Conservation (phyloP, 2,797 vertebrate genomes). For the Parotocinclus haroldoi region DNA sequence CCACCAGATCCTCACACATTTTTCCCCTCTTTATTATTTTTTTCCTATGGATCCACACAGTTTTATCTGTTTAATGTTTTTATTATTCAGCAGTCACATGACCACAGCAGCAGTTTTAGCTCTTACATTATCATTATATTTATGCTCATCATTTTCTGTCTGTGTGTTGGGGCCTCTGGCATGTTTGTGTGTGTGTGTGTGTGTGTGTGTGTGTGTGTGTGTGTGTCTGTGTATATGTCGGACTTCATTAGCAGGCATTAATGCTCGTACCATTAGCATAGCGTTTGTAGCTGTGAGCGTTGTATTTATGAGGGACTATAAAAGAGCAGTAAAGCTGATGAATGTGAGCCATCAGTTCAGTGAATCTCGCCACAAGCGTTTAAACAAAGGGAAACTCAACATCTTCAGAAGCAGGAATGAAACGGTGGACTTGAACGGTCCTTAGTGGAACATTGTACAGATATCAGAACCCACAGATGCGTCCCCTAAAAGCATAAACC, state of each 20-base stretch:
- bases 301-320: conserved; percentile 26
- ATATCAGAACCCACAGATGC: too few relatives aligned
- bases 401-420: not conserved
- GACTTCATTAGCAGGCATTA: conserved; percentile 25
- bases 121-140: conserved; percentile 14
- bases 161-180: not conserved
- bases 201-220: conserved; percentile 1
- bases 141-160: not conserved
- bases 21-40: too few relatives aligned
- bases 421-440: too few relatives aligned
- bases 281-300: conserved; percentile 18
- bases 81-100: too few relatives aligned
- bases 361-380: conserved; percentile 27
- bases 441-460: too few relatives aligned
- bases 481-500: too few relatives aligned
- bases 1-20: too few relatives aligned
- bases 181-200: not conserved
- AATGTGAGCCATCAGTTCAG: conserved; percentile 29
- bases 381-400: not conserved
- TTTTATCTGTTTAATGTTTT: too few relatives aligned
- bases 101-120: too few relatives aligned
- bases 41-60: too few relatives aligned
- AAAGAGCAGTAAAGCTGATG: conserved; percentile 39
- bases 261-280: conserved; percentile 25
- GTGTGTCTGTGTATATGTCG: not conserved